phyloP scores from a whole-genome alignment of 1,140 invertebrate genomes.

The Drosophila ironensis region DNA sequence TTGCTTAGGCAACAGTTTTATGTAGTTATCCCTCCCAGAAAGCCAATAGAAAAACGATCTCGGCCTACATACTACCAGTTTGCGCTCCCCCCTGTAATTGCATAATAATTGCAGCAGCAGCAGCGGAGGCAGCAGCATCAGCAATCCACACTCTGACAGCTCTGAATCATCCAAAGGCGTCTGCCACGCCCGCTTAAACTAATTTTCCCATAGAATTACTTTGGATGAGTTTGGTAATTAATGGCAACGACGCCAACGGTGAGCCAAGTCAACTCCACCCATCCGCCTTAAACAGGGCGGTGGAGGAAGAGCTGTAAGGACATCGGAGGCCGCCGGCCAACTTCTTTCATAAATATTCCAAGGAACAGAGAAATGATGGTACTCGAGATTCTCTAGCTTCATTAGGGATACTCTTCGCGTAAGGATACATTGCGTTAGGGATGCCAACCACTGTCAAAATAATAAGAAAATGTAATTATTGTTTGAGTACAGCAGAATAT shows the following conservation, averaged over 20 bases:
- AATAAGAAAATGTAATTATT: too few relatives aligned
- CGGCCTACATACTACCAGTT: slow-evolving; percentile 1
- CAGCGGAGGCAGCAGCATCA: slow-evolving; percentile 20
- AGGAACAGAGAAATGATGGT: not conserved
- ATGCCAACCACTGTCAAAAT: too few relatives aligned
- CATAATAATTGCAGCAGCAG: slow-evolving; percentile 69
- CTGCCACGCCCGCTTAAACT: slow-evolving; percentile 57
- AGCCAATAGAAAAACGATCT: slow-evolving; percentile 25
- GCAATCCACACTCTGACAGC: slow-evolving; percentile 45
- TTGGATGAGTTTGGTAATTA: slow-evolving; percentile 78
- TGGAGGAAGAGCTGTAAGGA: too few relatives aligned
- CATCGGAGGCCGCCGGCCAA: not conserved
- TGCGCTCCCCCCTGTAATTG: slow-evolving; percentile 55
- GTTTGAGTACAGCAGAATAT: too few relatives aligned
- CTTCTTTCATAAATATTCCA: slow-evolving; percentile 20
- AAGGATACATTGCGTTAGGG: too few relatives aligned
- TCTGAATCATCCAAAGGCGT: slow-evolving; percentile 31
- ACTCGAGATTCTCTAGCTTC: not conserved
- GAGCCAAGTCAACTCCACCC: slow-evolving; percentile 18
- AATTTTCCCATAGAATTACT: slow-evolving; percentile 77
- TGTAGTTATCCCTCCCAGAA: slow-evolving; percentile 57
- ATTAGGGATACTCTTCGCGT: not conserved
- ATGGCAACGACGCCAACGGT: slow-evolving; percentile 50
- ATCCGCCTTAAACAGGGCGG: not conserved
- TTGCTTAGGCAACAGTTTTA: slow-evolving; percentile 80